Percentiles rank a stretch among this genome's conserved stretches.
Conservation (phyloP, 2,113 vertebrate genomes). For the Corvus cornix region DNA sequence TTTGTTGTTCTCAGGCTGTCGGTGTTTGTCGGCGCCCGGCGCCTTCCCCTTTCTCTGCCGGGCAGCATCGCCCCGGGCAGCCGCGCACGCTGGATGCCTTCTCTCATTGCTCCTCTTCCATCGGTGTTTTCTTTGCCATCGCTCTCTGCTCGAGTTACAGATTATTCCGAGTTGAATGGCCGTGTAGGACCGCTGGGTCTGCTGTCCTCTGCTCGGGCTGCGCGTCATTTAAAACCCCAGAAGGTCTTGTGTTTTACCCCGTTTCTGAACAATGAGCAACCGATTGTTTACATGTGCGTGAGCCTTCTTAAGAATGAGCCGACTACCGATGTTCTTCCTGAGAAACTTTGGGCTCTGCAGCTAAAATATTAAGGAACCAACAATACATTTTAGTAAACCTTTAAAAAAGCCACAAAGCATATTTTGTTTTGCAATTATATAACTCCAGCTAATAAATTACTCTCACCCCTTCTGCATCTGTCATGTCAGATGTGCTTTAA, state of each 20-base stretch:
- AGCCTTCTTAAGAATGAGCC: background rate
- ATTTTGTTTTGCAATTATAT: background rate
- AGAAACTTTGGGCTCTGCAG: background rate
- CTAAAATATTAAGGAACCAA: background rate
- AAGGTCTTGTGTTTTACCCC: accelerated
- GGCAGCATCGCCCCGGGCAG: background rate
- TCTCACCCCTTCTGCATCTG: background rate
- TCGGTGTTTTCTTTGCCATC: accelerated
- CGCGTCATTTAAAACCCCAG: accelerated
- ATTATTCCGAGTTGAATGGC: no score
- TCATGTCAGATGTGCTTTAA: background rate
- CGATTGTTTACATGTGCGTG: background rate
- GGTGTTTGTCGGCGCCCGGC: background rate
- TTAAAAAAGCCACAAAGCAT: accelerated
- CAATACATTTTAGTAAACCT: accelerated
- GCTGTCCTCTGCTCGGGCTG: background rate
- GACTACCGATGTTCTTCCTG: background rate
- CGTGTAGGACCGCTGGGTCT: background rate
- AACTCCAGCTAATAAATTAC: background rate
- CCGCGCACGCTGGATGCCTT: accelerated
- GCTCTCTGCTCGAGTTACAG: accelerated
- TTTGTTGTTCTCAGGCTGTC: background rate
- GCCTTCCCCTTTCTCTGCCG: background rate
- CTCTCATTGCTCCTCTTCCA: accelerated
- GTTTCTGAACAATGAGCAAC: background rate